Evolutionary conservation across 2,797 vertebrate species (phyloP), one percentile per base, ranked within the genome.

Genomic region (Scyliorhinus canicula): DNA sequence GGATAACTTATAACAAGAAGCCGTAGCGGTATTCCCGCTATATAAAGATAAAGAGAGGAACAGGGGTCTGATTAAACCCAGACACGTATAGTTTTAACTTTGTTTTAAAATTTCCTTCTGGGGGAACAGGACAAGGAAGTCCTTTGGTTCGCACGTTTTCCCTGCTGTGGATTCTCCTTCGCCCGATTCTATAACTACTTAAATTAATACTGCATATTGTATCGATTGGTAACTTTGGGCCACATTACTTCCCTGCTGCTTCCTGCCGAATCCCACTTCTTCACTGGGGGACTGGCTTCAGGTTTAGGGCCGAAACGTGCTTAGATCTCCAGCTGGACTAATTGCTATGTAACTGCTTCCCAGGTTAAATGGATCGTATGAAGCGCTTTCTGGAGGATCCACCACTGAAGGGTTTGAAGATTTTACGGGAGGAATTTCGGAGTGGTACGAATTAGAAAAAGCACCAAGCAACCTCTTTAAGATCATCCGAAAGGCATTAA

Each of bases 361-460:
- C 77, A 99, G 98, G 97, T 12, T 98, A 95, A 99, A 99, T 0
- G 98, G 98, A n/a, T 98, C 98, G 0, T 99, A 99, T 0, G 98
- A 99, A 95, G 98, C 98, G 0, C 98, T 99, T 0, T 98, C 98
- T 0, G 98, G 98, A 47, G 98, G 98, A 0, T 96, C 95, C 96
- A 98, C 98, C 96, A 99, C 97, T 0, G 98, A 99, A 96, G 98
- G 98, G 79, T 99, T 99, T 0, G 98, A 98, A 96, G 98, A 99
- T 96, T 99, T 99, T 97, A 99, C 98, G 0, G 98, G 98, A 50
- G 98, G 98, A 95, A 98, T 99, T 47, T 97, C 98, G 0, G 98
- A 99, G 96, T 98, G 96, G 95, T 98, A 98, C 0, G 98, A 98
- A 2, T 96, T 99, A 94, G 96, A 95, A 50, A 97, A 97, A 0